phyloP scores from a whole-genome alignment of 2,888 invertebrate genomes.

The Galerucella nymphaeae region DNA sequence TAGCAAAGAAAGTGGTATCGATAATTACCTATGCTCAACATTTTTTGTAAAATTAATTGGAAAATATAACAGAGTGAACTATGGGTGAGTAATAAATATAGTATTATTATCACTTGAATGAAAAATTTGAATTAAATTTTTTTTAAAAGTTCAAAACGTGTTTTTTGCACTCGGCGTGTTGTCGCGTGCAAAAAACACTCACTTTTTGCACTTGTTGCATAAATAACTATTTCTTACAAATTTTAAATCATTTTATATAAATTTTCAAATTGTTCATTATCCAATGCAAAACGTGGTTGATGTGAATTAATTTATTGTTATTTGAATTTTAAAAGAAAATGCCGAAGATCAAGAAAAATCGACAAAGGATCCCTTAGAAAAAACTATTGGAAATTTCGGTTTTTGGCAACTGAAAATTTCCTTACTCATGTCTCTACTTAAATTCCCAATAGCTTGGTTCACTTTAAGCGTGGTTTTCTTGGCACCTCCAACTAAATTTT shows the following conservation, averaged over 20 bases:
- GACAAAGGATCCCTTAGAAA: conserved; percentile 45
- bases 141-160: too few relatives aligned
- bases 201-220: too few relatives aligned
- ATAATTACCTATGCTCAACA: not conserved
- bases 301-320: not conserved
- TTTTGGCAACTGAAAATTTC: conserved; percentile 70
- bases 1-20: conserved; percentile 17
- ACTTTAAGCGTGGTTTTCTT: conserved; percentile 73
- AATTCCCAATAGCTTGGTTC: conserved; percentile 72
- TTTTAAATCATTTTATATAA: too few relatives aligned
- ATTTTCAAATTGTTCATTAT: too few relatives aligned
- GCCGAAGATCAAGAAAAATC: not conserved
- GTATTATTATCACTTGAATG: not conserved
- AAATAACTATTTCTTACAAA: too few relatives aligned
- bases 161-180: too few relatives aligned
- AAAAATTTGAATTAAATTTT: too few relatives aligned
- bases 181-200: too few relatives aligned
- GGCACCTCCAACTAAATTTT: conserved; percentile 71
- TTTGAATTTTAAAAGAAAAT: conserved; percentile 28
- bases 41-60: not conserved
- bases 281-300: too few relatives aligned
- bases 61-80: not conserved
- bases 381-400: conserved; percentile 70
- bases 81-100: not conserved
- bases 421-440: conserved; percentile 69